phyloP scores from a whole-genome alignment of 1,140 invertebrate genomes.

The Lordiphosa stackelbergi region DNA sequence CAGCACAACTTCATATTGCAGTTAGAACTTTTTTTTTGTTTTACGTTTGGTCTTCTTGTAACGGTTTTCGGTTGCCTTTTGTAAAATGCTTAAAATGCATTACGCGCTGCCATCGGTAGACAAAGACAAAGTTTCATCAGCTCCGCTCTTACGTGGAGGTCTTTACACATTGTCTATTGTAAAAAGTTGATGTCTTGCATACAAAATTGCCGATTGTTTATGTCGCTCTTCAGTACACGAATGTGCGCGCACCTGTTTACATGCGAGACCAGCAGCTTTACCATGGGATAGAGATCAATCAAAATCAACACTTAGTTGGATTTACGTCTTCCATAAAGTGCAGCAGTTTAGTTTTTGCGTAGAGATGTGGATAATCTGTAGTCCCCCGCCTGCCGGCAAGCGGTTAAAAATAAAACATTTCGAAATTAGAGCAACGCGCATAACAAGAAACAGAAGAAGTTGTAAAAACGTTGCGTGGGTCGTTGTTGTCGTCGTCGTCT shows the following conservation, averaged over 20 bases:
- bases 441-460: conserved; percentile 1
- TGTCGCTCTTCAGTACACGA: not conserved
- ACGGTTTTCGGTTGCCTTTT: conserved; percentile 17
- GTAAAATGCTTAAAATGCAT: conserved; percentile 49
- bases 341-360: conserved; percentile 1
- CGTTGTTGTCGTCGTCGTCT: conserved; percentile 11
- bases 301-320: conserved; percentile 2
- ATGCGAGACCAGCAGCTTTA: not conserved
- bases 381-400: conserved; percentile 2
- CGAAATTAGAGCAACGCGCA: conserved; percentile 58
- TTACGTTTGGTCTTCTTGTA: conserved; percentile 29
- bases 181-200: conserved; percentile 51
- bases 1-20: conserved; percentile 9
- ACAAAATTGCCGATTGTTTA: conserved; percentile 38
- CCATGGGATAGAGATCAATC: conserved; percentile 3
- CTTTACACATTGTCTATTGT: conserved; percentile 15
- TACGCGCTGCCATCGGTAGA: conserved; percentile 16
- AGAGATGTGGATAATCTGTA: not conserved
- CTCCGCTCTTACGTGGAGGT: conserved; percentile 6
- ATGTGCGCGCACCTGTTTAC: conserved; percentile 30
- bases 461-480: conserved; percentile 59
- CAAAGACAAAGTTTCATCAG: conserved; percentile 5
- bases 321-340: conserved; percentile 6
- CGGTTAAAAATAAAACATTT: conserved; percentile 43
- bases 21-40: conserved; percentile 24